These are phyloP conservation scores for Emys orbicularis DNA, from an alignment of 2,797 vertebrate species.

Conservation along the genomic window DNA sequence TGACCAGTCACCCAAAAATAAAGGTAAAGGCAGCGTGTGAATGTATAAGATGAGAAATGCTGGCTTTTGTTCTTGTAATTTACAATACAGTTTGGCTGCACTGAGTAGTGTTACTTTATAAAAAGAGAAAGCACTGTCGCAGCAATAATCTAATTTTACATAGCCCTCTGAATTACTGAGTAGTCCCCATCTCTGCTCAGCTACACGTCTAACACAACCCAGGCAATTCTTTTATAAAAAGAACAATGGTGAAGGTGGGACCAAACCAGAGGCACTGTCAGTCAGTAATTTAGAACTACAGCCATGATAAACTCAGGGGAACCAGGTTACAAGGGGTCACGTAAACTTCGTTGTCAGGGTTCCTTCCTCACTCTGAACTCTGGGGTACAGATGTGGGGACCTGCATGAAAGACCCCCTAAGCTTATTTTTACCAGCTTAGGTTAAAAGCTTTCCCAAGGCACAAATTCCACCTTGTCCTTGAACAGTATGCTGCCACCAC, in stretches of 20 bases:
- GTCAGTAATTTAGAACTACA: background rate
- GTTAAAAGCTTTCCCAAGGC: too few relatives aligned
- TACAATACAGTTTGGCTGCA: background rate
- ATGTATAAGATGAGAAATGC: background rate
- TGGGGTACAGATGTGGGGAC: too few relatives aligned
- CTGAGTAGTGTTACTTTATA: background rate
- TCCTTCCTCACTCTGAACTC: too few relatives aligned
- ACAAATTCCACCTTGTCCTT: too few relatives aligned
- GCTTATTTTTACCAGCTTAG: too few relatives aligned
- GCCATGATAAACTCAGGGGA: background rate
- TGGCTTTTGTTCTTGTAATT: background rate
- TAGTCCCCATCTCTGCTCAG: background rate
- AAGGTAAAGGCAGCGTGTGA: background rate
- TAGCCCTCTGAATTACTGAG: constrained; percentile 23
- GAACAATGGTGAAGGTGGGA: background rate
- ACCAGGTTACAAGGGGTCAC: constrained; percentile 1
- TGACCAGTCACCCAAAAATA: background rate
- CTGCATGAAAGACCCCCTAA: too few relatives aligned
- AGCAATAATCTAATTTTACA: background rate
- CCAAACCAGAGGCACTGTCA: background rate
- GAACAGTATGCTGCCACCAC: too few relatives aligned
- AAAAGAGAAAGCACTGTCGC: background rate
- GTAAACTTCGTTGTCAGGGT: background rate
- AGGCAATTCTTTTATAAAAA: background rate
- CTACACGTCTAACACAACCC: background rate